Percentiles rank a stretch among this genome's conserved stretches.
Evolutionary conservation across 2,797 vertebrate genomes (phyloP).

Genomic region (Darevskia mixta): DNA sequence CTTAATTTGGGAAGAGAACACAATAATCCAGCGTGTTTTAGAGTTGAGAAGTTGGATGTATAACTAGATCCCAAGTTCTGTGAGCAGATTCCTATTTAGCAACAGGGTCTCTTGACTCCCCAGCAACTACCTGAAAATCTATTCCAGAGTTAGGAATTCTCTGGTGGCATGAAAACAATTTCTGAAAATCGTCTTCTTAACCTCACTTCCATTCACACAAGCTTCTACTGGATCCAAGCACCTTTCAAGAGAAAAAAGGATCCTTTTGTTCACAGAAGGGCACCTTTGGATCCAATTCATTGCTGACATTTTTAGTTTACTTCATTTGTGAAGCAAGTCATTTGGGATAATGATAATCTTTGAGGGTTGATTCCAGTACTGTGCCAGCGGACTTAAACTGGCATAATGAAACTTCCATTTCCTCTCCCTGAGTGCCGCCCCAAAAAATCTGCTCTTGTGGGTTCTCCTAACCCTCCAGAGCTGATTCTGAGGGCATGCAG

Average conservation of each 20-base stretch:
- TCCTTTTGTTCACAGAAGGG: neutral
- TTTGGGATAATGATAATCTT: too few species aligned
- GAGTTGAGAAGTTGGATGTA: neutral
- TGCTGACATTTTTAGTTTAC: too few species aligned
- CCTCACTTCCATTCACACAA: neutral
- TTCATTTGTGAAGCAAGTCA: too few species aligned
- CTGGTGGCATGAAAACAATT: too few species aligned
- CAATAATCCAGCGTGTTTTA: neutral
- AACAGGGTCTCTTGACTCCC: neutral
- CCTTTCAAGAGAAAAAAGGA: neutral
- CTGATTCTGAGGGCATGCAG: too few species aligned
- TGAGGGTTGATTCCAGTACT: too few species aligned
- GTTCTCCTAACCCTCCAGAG: too few species aligned
- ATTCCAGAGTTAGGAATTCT: neutral
- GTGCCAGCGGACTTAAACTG: too few species aligned
- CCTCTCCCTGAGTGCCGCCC: too few species aligned
- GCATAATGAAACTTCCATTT: too few species aligned
- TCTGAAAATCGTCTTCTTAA: too few species aligned
- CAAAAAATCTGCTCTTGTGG: too few species aligned
- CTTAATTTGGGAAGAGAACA: slow-evolving; percentile 7
- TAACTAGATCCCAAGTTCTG: neutral
- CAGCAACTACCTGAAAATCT: neutral
- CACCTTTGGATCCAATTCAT: neutral
- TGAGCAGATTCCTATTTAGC: neutral
- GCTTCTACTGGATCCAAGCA: neutral